Evolutionary conservation across 2,888 invertebrate species (phyloP).

Genomic region (Perizoma affinitatum): DNA sequence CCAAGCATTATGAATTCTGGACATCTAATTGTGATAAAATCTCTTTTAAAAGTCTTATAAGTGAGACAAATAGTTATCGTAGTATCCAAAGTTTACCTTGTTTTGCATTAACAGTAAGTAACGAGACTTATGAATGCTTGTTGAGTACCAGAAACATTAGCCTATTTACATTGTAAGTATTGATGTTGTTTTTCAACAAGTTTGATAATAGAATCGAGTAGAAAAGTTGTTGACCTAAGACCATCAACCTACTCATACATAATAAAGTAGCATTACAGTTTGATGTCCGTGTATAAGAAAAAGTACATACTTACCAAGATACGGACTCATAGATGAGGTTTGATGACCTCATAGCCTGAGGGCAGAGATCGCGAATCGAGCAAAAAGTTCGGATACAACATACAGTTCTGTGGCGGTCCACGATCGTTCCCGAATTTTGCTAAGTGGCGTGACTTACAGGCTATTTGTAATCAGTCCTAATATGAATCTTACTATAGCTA

Average conservation of each 20-base stretch:
- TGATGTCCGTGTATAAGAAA: slow-evolving; percentile 5
- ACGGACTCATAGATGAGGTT: slow-evolving; percentile 2
- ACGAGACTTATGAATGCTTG: not conserved
- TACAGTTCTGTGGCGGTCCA: too few species aligned
- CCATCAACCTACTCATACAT: slow-evolving; percentile 9
- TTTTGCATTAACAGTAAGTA: not conserved
- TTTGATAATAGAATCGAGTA: slow-evolving; percentile 5
- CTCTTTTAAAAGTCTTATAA: too few species aligned
- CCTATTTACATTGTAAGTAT: slow-evolving; percentile 15
- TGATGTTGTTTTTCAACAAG: slow-evolving; percentile 4
- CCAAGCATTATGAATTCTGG: too few species aligned
- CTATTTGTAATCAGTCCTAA: too few species aligned
- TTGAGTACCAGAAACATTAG: not conserved
- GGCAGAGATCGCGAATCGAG: not conserved
- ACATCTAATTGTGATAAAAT: too few species aligned
- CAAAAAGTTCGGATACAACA: too few species aligned
- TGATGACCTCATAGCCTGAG: slow-evolving; percentile 10
- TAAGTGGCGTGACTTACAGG: too few species aligned
- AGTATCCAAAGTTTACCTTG: not conserved
- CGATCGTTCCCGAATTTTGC: too few species aligned
- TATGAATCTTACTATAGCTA: too few species aligned
- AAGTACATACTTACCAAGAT: not conserved
- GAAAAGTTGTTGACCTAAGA: slow-evolving; percentile 11
- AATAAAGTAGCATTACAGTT: not conserved
- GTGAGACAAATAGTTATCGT: too few species aligned